These are phyloP conservation scores for Oscheius myriophilus DNA, from an alignment of 2,888 invertebrate genomes.

Conservation along the genomic window DNA sequence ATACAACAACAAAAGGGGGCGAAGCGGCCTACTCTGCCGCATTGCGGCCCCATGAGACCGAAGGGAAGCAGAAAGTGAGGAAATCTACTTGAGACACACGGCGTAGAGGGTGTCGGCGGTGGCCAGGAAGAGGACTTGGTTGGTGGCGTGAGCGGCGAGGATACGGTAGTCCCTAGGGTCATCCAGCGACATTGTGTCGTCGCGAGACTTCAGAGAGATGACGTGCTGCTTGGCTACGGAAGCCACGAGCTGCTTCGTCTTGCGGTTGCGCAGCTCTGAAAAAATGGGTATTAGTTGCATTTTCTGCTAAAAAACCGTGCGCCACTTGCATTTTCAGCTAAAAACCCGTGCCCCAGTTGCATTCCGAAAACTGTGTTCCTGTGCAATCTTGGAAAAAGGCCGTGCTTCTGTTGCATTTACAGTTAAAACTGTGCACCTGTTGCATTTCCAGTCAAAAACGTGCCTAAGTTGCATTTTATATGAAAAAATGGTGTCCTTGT, in stretches of 20 bases:
- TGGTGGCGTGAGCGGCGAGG: conserved; percentile 15
- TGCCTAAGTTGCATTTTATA: too few species aligned
- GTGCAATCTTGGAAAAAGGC: too few species aligned
- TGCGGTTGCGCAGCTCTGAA: conserved; percentile 43
- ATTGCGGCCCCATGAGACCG: too few species aligned
- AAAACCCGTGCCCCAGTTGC: too few species aligned
- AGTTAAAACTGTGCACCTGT: too few species aligned
- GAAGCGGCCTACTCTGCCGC: too few species aligned
- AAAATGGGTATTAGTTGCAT: not conserved
- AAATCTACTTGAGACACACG: conserved; percentile 10
- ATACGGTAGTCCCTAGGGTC: conserved; percentile 4
- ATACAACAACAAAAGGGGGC: too few species aligned
- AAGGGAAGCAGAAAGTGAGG: not conserved
- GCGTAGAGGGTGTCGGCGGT: conserved; percentile 18
- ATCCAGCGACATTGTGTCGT: conserved; percentile 3
- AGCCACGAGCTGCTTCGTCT: conserved; percentile 32
- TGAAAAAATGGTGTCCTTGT: too few species aligned
- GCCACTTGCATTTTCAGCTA: not conserved
- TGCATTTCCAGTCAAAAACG: too few species aligned
- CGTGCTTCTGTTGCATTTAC: too few species aligned
- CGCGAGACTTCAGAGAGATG: conserved; percentile 16
- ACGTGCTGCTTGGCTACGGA: conserved; percentile 42
- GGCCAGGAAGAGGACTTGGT: conserved; percentile 25
- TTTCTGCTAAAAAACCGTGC: too few species aligned
- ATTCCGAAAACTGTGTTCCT: too few species aligned